Base-by-base conservation (phyloP, 2,797 vertebrate species). In the Knipowitschia caucasica region DNA sequence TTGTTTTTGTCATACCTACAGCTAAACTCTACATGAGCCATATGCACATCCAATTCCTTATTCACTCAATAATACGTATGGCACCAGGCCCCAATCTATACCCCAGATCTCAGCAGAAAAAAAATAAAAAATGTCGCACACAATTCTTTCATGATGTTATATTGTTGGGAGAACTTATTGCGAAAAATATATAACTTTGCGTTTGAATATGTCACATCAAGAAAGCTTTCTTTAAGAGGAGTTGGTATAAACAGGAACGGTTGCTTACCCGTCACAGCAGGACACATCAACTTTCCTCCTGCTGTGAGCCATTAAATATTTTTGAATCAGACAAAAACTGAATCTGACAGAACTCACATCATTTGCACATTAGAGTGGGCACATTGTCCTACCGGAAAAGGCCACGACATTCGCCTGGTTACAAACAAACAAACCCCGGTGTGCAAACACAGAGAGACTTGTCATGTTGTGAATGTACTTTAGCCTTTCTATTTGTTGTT, bases 381-480 rank as follows among this genome's bases (percentile, higher is more conserved):
- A 56, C 44, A 52, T 73, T 71, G 50, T 67, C 51, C 65, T 70
- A 49, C 50, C 55, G 70, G 56, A 44, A 73, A 73, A 73, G 63
- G 46, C 55, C 59, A 74, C 40, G 26, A 29, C 12, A 31, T 35
- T 20, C 33, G 36, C 17, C 23, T 59, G 50, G 47, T 23, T 24
- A n/a, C 40, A 55, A 34, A 12, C 8, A 35, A 11, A 23, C 34
- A 23, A 20, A 42, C 4, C 7, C 17, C 20, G 17, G 47, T 3
- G 8, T 21, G 1, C 7, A 35, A 10, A 24, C n/a, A 25, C 1
- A 17, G 10, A 36, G 42, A 34, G 21, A 26, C 14, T 5, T 47
- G 17, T 31, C 15, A 11, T 25, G 11, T 43, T 18, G 17, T 9
- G 3, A 30, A 17, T 15, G 2, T 2, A 9, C 5, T 42, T 24